Conservation (phyloP, 1,140 invertebrate genomes). For the Hydropsyche tenuis region DNA sequence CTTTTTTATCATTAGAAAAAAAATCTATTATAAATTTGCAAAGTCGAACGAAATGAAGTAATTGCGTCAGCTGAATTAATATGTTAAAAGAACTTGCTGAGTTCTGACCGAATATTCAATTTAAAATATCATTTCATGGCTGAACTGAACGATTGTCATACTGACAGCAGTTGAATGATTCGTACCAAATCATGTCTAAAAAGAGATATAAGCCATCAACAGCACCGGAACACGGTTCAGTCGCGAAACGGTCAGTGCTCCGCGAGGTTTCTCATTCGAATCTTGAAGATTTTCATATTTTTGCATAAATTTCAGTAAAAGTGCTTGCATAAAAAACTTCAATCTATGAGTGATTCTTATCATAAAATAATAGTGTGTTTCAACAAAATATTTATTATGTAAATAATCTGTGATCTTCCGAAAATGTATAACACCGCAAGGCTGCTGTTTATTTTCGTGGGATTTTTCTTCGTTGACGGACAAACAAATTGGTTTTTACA, state of each 20-base stretch:
- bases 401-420: slow-evolving; percentile 6
- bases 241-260: slow-evolving; percentile 46
- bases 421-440: slow-evolving; percentile 5
- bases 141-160: not conserved
- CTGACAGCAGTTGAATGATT: not conserved
- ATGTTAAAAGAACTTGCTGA: too few relatives aligned
- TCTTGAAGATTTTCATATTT: slow-evolving; percentile 5
- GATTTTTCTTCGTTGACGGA: not conserved
- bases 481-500: not conserved
- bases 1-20: too few relatives aligned
- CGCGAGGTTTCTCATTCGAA: slow-evolving; percentile 8
- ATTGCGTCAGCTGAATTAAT: too few relatives aligned
- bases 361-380: not conserved
- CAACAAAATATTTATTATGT: not conserved
- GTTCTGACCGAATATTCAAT: too few relatives aligned
- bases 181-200: slow-evolving; percentile 24
- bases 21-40: too few relatives aligned
- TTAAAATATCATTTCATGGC: too few relatives aligned
- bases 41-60: too few relatives aligned
- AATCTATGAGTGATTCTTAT: not conserved
- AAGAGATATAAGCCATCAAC: slow-evolving; percentile 47
- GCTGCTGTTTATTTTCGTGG: not conserved
- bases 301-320: too few relatives aligned
- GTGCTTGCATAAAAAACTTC: too few relatives aligned
- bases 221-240: slow-evolving; percentile 43